Conservation (phyloP, 2,113 vertebrate species). For the Plotosus lineatus region DNA sequence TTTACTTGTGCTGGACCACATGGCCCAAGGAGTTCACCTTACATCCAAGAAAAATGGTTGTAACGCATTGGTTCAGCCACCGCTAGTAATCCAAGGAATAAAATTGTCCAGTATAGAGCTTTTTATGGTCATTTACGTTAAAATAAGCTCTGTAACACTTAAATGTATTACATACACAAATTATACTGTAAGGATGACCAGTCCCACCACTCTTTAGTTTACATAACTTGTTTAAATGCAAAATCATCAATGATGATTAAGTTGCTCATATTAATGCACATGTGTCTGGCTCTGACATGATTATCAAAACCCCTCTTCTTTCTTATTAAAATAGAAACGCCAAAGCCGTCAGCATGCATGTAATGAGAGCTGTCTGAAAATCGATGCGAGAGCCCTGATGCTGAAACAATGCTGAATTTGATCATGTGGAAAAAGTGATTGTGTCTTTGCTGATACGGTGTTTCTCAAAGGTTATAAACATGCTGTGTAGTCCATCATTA, state of each 20-base stretch:
- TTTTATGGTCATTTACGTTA: too few relatives aligned
- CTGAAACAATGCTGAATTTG: slow-evolving; percentile 27
- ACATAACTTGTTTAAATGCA: background rate
- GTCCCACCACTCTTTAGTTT: too few relatives aligned
- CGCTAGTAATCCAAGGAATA: too few relatives aligned
- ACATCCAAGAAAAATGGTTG: too few relatives aligned
- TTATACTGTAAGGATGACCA: too few relatives aligned
- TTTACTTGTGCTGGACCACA: too few relatives aligned
- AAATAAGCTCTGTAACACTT: too few relatives aligned
- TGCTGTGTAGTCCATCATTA: background rate
- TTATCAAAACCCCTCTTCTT: slow-evolving; percentile 34
- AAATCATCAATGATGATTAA: background rate
- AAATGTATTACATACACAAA: too few relatives aligned
- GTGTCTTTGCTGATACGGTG: background rate
- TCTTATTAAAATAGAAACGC: slow-evolving; percentile 41
- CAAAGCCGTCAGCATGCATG: slow-evolving; percentile 1
- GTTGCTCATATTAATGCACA: background rate
- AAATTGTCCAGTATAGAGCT: too few relatives aligned
- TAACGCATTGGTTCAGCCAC: too few relatives aligned
- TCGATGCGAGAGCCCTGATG: slow-evolving; percentile 41
- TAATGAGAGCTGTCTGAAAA: slow-evolving; percentile 51
- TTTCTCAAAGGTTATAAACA: background rate
- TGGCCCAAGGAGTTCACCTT: too few relatives aligned
- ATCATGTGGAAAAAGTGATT: slow-evolving; percentile 23
- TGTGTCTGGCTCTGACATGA: background rate